phyloP scores from a whole-genome alignment of 2,797 vertebrate species.

The Thamnophis elegans region DNA sequence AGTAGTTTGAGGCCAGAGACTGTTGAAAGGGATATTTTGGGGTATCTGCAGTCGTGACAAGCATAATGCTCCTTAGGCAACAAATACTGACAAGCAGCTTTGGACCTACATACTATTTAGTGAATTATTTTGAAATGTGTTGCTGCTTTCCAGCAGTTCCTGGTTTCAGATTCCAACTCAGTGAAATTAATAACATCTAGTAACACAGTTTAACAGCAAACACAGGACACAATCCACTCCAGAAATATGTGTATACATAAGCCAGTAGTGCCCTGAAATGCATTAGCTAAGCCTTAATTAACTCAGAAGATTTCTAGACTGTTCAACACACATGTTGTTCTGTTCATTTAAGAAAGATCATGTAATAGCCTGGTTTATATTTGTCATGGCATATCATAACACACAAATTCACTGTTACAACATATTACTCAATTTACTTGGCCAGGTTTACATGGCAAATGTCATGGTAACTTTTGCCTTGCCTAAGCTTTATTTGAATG shows the following conservation, averaged over 20 bases:
- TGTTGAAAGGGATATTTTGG: background rate
- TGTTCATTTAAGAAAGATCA: background rate
- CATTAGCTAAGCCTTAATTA: background rate
- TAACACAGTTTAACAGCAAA: slow-evolving; percentile 8
- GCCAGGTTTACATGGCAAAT: background rate
- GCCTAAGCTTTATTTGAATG: background rate
- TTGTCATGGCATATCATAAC: background rate
- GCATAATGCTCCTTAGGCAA: background rate
- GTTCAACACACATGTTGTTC: background rate
- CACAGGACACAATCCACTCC: background rate
- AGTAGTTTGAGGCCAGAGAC: background rate
- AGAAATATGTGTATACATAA: background rate
- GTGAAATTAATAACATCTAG: slow-evolving; percentile 5
- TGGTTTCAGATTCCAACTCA: background rate
- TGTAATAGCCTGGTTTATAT: background rate
- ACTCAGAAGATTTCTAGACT: background rate
- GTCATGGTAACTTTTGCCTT: background rate
- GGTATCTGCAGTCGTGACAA: background rate
- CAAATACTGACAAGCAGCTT: background rate
- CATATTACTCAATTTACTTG: background rate
- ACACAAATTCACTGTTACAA: background rate
- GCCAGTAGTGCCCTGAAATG: background rate
- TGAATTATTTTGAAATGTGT: background rate
- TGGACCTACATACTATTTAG: background rate
- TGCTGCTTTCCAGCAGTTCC: background rate